Base-by-base conservation (phyloP, 2,797 vertebrate genomes). In the Triplophysa yarkandensis region DNA sequence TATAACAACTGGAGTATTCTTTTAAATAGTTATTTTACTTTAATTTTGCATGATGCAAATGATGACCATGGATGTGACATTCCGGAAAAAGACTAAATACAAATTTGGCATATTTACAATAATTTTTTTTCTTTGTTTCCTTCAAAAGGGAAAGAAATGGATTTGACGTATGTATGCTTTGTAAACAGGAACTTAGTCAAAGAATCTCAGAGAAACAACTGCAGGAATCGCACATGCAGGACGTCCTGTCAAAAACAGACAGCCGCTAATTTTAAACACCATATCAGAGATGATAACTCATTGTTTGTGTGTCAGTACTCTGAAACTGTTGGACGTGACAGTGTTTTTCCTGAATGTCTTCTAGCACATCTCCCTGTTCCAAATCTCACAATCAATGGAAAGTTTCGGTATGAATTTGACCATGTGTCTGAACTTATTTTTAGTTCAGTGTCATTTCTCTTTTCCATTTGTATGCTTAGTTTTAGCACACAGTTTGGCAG, bases 151-250 rank as follows among this genome's bases (percentile, higher is more conserved):
- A 84, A 71, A 79, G 28, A 79, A 25, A 21, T 34, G 27, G 61
- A 48, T 48, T 70, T 71, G 36, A 71, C 80, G 58, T 85, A 83
- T 2, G 39, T 74, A 41, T 25, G 13, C 41, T 1, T 48, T 77
- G 83, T 86, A 88, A 91, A 90, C 89, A 91, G 88, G 87, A 92
- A 82, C 65, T 77, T 72, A 65, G 57, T 83, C 79, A 76, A 74
- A 77, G 9, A 77, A 52, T 46, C 13, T 52, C 10, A 25, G 46
- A 60, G 71, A 82, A 66, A 46, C 57, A 13, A 71, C 58, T 81
- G 81, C 83, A 83, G 82, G 82, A 86, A 55, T 79, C 82, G 32
- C 67, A 80, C 65, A 88, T 88, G 88, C 65, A 88, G 89, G 88
- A 91, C 83, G 74, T 89, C 84, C 85, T 82, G 78, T 62, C 71